These are phyloP conservation scores for Alcedo quadribrachys DNA, from an alignment of 2,797 vertebrate genomes.

Conservation along the genomic window DNA sequence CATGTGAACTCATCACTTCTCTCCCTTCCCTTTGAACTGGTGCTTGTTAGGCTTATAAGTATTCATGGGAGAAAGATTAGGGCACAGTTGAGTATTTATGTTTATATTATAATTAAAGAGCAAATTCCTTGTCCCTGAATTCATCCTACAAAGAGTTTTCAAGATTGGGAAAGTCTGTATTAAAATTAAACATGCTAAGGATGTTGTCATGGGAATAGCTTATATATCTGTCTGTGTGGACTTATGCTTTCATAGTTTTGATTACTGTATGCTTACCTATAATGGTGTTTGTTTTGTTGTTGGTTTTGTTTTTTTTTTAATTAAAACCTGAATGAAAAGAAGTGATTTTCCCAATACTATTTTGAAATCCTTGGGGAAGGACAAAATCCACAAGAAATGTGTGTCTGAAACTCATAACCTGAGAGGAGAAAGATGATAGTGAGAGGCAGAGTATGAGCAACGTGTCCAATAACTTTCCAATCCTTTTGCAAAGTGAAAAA, in stretches of 20 bases:
- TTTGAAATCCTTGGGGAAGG: not conserved
- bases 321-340: not conserved
- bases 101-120: not conserved
- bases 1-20: not conserved
- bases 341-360: not conserved
- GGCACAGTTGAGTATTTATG: not conserved
- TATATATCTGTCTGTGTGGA: not conserved
- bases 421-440: not conserved
- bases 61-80: not conserved
- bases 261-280: not conserved
- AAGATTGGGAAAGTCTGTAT: not conserved
- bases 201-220: not conserved
- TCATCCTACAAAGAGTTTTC: not conserved
- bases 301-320: not conserved
- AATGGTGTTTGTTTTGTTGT: not conserved
- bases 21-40: not conserved
- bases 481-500: constrained; percentile 5
- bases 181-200: not conserved
- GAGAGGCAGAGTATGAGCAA: not conserved
- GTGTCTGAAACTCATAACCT: not conserved
- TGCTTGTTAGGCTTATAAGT: not conserved
- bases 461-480: not conserved
- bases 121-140: accelerated
- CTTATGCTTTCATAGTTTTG: not conserved
- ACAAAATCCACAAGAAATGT: not conserved